Base-by-base conservation (phyloP, 2,113 vertebrate genomes). In the Oplegnathus fasciatus region DNA sequence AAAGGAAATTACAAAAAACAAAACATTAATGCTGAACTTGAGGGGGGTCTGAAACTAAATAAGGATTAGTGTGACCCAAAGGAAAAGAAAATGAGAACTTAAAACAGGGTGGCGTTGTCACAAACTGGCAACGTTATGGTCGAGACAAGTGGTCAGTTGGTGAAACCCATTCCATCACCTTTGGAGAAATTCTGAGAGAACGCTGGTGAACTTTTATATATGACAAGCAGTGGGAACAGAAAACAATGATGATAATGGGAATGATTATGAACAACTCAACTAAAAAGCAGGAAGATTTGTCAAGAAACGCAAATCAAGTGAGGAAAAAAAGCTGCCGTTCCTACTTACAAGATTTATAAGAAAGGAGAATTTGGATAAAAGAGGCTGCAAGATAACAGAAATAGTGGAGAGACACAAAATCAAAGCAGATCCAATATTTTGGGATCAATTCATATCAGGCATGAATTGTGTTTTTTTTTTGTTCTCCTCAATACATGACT, bases 351-450 rank as follows among this genome's bases (percentile, higher is more conserved):
- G 98, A 99, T 98, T 99, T 99, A 98, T 99, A 99, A 99, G 97
- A 99, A 99, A 99, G 98, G 96, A 99, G 98, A 98, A 99, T 99
- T 99, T 99, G 98, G 98, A 98, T 99, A 99, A 99, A 99, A 98
- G 98, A 98, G 98, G 98, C 98, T 99, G 98, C 97, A 98, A 99
- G 98, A 98, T 98, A 99, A 99, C 97, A 98, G 97, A 99, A 98
- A 99, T 99, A 98, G 97, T 95, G 94, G 97, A 98, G 97, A 97
- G 97, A 99, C 96, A 98, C 95, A 98, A 98, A 94, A 98, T 99
- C 98, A 98, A 99, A 99, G 97, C 97, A 98, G 95, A 97, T 97
- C 92, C 96, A 97, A 93, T 97, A 97, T 96, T 97, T 97, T 62
- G 95, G 97, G 96, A 96, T 96, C 96, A 96, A 96, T 97, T 98